Percentiles rank a stretch among this genome's conserved stretches.
Conservation (phyloP, 92 coral and sea anemone species). For the Galaxea fascicularis region DNA sequence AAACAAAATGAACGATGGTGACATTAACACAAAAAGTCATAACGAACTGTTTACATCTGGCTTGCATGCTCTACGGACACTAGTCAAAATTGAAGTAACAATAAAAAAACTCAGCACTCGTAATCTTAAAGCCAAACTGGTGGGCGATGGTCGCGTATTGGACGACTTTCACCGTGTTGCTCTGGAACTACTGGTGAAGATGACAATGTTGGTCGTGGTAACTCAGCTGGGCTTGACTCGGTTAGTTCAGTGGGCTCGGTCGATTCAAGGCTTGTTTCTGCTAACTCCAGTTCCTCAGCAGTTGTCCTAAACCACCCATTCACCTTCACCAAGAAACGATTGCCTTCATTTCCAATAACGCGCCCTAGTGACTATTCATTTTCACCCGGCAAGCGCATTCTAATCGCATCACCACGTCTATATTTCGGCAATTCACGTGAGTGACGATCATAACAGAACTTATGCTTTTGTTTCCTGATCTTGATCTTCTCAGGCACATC, state of each 20-base stretch:
- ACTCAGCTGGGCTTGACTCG: constrained; percentile 29
- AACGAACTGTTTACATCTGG: too few species aligned
- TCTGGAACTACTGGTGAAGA: constrained; percentile 26
- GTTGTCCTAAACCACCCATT: constrained; percentile 29
- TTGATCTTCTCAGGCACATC: constrained; percentile 27
- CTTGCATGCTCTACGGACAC: too few species aligned
- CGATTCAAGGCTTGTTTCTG: constrained; percentile 16
- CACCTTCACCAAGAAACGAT: constrained; percentile 31
- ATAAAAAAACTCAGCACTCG: constrained; percentile 43
- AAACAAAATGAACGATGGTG: too few species aligned
- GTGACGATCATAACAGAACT: constrained; percentile 28
- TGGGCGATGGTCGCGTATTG: constrained; percentile 39
- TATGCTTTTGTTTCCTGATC: constrained; percentile 36
- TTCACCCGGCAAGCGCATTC: constrained; percentile 43
- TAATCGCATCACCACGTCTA: constrained; percentile 36
- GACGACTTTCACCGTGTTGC: constrained; percentile 19
- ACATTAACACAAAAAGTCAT: too few species aligned
- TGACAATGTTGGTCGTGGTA: constrained; percentile 19
- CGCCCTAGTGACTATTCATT: constrained; percentile 39
- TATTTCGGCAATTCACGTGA: constrained; percentile 42
- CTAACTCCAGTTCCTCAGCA: constrained; percentile 20
- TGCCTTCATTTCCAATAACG: constrained; percentile 44
- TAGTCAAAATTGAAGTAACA: neutral
- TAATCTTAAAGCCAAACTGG: constrained; percentile 42
- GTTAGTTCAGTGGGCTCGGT: constrained; percentile 11